Conservation (phyloP, 2,797 vertebrate species). For the Tadarida brasiliensis region DNA sequence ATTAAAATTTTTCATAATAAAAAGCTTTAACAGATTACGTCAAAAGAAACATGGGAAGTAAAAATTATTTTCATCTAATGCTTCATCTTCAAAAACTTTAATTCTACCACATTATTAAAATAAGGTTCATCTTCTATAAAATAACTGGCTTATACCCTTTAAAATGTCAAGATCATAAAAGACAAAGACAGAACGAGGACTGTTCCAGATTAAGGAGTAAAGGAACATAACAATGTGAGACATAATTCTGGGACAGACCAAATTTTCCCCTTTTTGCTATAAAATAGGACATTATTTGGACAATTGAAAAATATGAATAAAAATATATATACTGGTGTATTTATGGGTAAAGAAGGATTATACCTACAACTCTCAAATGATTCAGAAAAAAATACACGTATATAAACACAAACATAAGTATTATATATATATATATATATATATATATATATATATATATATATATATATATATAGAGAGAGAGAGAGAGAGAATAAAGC, state of each 20-base stretch:
- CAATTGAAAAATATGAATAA: conserved; percentile 2
- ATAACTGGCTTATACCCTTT: neutral
- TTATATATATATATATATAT: neutral
- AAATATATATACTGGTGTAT: neutral
- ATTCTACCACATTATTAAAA: conserved; percentile 9
- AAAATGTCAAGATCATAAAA: neutral
- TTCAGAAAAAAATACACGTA: neutral
- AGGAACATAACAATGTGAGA: neutral
- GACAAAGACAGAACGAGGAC: conserved; percentile 16
- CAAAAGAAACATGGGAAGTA: neutral
- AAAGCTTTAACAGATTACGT: neutral
- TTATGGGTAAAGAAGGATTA: neutral
- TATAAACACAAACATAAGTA: too few species aligned
- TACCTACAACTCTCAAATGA: conserved; percentile 6
- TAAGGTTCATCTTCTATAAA: neutral
- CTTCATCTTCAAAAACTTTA: conserved; percentile 20
- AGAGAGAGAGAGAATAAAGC: conserved; percentile 15
- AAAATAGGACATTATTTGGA: neutral
- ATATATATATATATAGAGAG: too few species aligned
- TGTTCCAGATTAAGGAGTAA: neutral
- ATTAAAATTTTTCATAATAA: conserved; percentile 21
- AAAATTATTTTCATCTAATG: conserved; percentile 18
- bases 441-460: neutral
- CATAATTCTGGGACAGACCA: neutral
- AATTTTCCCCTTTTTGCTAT: neutral